Evolutionary conservation across 2,888 invertebrate genomes (phyloP).

Genomic region (Drosophila dives): DNA sequence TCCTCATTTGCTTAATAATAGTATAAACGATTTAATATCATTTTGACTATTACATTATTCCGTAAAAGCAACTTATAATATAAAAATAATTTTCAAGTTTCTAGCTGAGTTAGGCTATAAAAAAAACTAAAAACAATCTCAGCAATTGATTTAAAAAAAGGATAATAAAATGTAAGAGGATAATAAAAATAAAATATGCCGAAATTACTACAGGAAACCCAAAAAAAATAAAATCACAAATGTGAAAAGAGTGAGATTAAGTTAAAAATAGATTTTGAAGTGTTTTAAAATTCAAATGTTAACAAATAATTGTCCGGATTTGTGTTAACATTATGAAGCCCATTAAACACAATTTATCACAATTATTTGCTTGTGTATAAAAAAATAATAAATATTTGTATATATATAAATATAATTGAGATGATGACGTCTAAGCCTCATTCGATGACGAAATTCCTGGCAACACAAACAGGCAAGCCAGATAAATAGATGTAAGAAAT

Average conservation of each 20-base stretch:
- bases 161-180: not conserved
- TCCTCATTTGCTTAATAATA: not conserved
- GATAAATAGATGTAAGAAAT: constrained; percentile 14
- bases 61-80: too few relatives aligned
- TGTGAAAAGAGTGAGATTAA: not conserved
- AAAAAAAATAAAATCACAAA: not conserved
- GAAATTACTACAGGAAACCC: not conserved
- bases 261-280: not conserved
- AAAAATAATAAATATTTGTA: not conserved
- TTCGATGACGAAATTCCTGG: constrained; percentile 19
- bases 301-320: not conserved
- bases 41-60: not conserved
- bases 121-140: not conserved
- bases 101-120: not conserved
- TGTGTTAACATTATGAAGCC: not conserved
- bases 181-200: not conserved
- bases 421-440: constrained; percentile 26
- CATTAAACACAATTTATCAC: not conserved
- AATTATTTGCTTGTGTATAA: not conserved
- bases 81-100: not conserved
- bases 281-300: not conserved
- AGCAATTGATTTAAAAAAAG: not conserved
- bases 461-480: not conserved
- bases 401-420: not conserved
- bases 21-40: not conserved